Base-by-base conservation (phyloP, 2,888 invertebrate genomes). In the Polyommatus icarus region DNA sequence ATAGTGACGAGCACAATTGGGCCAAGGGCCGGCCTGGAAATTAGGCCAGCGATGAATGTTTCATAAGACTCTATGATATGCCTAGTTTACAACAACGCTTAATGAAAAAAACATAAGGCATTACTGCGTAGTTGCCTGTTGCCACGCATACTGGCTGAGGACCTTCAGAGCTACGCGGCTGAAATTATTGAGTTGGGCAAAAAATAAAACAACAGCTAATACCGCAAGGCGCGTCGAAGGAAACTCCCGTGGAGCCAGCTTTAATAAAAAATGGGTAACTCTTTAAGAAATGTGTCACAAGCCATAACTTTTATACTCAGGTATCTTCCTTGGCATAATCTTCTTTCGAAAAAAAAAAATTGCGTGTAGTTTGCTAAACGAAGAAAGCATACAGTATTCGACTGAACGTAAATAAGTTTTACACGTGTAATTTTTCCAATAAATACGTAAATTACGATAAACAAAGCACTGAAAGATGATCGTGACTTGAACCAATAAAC, bases 11-110 rank as follows among this genome's bases (percentile, higher is more conserved):
- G 76, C 71, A 79, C 72, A 59, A 73, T 46, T 78, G 71, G 80
- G 81, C 78, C 81, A 81, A 81, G 81, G 81, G 40, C 71, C 77
- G 81, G 24, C 77, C 80, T 77, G 77, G 40, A 67, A 80, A 80
- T 76, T 81, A 71, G 80, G 79, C 73, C 78, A 78, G 50, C 76
- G 76, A 76, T 78, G 46, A 77, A 78, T 79, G 76, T 76, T 76
- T 61, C 36, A 78, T 61, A 46, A 76, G 32, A 36, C 57, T n/a
- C n/a, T n/a, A 20, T 73, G 73, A 29, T 59, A 57, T 71, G 57
- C 71, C 36, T 71, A 40, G n/a, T 24, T 46, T 72, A 72, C 73
- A 50, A 36, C 72, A 72, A 36, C 20, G 40, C 15, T 46, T 50
- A 46, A 73, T 73, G 73, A 73, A 73, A 73, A 46, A 73, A 73